Conservation (phyloP, 2,113 vertebrate species). For the Clinocottus analis region DNA sequence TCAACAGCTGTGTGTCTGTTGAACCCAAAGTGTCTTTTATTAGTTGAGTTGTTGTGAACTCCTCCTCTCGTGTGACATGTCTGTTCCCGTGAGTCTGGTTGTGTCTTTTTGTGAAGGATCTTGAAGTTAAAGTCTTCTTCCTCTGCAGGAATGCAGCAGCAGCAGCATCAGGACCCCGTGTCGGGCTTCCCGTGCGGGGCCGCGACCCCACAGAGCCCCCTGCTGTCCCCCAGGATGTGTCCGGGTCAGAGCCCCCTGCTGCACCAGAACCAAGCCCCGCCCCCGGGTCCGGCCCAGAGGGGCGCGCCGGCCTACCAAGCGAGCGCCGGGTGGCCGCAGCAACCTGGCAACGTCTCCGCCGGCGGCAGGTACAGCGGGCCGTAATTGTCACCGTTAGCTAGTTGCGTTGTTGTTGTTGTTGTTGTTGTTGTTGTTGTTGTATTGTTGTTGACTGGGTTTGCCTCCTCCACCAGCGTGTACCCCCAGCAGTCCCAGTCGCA, state of each 20-base stretch:
- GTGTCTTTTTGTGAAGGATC: too few relatives aligned
- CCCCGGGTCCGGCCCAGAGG: conserved; percentile 55
- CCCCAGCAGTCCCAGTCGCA: conserved; percentile 92
- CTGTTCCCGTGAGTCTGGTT: too few relatives aligned
- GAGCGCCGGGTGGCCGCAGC: conserved; percentile 90
- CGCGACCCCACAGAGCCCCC: conserved; percentile 91
- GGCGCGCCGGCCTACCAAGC: conserved; percentile 87
- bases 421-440: too few relatives aligned
- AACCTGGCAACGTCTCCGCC: conserved; percentile 66
- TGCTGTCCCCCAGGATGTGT: conserved; percentile 94
- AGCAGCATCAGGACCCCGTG: conserved; percentile 84
- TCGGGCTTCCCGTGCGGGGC: conserved; percentile 89
- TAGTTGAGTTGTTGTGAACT: too few relatives aligned
- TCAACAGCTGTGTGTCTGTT: too few relatives aligned
- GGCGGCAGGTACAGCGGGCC: conserved; percentile 88
- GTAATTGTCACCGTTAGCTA: too few relatives aligned
- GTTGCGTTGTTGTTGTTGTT: too few relatives aligned
- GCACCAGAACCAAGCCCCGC: conserved; percentile 80
- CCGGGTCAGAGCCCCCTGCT: conserved; percentile 93
- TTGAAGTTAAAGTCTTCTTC: too few relatives aligned
- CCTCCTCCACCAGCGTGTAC: conserved; percentile 88
- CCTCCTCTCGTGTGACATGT: too few relatives aligned
- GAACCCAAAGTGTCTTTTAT: too few relatives aligned
- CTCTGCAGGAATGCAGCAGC: conserved; percentile 88
- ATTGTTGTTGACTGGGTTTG: not conserved